Evolutionary conservation across 2,113 vertebrate species (phyloP).

Genomic region (Rhinolophus sinicus): DNA sequence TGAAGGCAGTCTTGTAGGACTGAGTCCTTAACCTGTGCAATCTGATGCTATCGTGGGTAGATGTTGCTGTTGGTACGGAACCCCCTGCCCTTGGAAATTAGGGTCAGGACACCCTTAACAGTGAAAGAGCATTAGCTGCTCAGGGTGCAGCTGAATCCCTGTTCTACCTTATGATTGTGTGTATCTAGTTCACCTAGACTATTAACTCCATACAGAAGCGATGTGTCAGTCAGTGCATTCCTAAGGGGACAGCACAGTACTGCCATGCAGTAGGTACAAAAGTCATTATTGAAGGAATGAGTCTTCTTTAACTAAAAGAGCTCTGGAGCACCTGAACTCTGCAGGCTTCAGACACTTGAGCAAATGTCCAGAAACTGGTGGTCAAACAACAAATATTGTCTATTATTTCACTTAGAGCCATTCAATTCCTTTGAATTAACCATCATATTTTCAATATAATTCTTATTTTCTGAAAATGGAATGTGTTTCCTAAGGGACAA

Average conservation of each 20-base stretch:
- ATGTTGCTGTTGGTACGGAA: background rate
- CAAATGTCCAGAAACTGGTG: background rate
- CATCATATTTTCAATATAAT: background rate
- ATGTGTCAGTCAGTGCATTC: background rate
- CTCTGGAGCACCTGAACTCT: background rate
- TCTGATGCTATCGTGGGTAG: background rate
- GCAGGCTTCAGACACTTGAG: background rate
- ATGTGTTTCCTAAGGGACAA: background rate
- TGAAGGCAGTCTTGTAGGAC: background rate
- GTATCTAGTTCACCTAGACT: background rate
- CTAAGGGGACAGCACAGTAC: background rate
- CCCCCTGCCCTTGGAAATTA: background rate
- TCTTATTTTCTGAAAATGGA: constrained; percentile 49
- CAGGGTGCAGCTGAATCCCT: background rate
- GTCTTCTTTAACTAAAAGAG: background rate
- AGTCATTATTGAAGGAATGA: background rate
- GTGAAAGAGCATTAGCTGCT: background rate
- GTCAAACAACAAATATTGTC: background rate
- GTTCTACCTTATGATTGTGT: background rate
- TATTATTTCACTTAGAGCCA: background rate
- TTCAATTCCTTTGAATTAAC: constrained; percentile 34
- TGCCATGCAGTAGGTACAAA: background rate
- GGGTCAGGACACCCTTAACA: background rate
- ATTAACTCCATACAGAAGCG: background rate
- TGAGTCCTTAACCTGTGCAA: background rate